Percentiles rank a stretch among this genome's conserved stretches.
phyloP scores from a whole-genome alignment of 2,888 invertebrate genomes.

The Penaeus monodon region DNA sequence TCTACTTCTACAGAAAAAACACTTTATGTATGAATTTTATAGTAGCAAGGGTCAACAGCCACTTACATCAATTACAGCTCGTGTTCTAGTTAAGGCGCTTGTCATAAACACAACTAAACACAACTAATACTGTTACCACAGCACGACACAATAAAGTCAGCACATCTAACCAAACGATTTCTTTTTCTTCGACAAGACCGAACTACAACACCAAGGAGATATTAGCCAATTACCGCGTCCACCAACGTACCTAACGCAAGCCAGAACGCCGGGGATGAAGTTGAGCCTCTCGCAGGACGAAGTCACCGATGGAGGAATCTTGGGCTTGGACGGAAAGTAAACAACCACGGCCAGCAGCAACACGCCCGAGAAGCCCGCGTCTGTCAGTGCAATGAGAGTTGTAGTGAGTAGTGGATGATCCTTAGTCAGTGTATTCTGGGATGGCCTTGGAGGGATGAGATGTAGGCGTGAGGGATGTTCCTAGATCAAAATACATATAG shows the following conservation, averaged over 20 bases:
- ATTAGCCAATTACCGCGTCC: background rate
- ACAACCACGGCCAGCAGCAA: slow-evolving; percentile 46
- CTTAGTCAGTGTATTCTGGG: too few relatives aligned
- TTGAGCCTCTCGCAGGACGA: slow-evolving; percentile 40
- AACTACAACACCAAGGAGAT: background rate
- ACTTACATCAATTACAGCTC: too few relatives aligned
- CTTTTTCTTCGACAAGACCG: background rate
- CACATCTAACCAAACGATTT: too few relatives aligned
- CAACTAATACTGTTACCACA: too few relatives aligned
- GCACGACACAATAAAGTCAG: too few relatives aligned
- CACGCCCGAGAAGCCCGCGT: slow-evolving; percentile 40
- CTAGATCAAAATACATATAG: too few relatives aligned
- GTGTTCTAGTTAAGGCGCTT: too few relatives aligned
- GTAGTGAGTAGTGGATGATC: background rate
- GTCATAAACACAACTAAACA: too few relatives aligned
- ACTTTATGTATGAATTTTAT: too few relatives aligned
- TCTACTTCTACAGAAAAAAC: too few relatives aligned
- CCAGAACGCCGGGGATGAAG: slow-evolving; percentile 35
- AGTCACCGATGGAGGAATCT: slow-evolving; percentile 52
- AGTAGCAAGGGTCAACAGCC: too few relatives aligned
- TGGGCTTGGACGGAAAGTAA: slow-evolving; percentile 60
- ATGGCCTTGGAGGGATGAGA: background rate
- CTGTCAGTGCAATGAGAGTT: slow-evolving; percentile 25
- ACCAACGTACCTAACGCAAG: slow-evolving; percentile 37
- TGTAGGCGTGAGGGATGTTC: too few relatives aligned